A percentile compares a stretch with the other conserved stretches of the same genome.
These are phyloP conservation scores for Cherax destructor DNA, from an alignment of 1,140 invertebrate genomes.

Conservation along the genomic window DNA sequence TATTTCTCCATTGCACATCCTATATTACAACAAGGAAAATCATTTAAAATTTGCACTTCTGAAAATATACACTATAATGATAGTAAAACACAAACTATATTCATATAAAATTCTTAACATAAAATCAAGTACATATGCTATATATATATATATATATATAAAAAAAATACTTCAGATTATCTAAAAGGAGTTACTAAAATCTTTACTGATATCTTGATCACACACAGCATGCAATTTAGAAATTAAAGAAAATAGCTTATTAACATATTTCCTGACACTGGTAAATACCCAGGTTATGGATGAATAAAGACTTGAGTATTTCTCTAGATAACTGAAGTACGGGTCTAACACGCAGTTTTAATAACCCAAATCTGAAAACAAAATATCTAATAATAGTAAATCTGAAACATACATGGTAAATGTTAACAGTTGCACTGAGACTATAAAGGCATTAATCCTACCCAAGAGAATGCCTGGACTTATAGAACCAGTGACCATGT, in stretches of 20 bases:
- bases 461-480: constrained; percentile 11
- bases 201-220: constrained; percentile 6
- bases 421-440: constrained; percentile 10
- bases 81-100: constrained; percentile 62
- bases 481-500: background rate
- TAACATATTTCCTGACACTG: background rate
- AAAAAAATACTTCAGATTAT: constrained; percentile 24
- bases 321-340: constrained; percentile 23
- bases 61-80: constrained; percentile 68
- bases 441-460: constrained; percentile 12
- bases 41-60: constrained; percentile 65
- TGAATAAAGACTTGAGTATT: constrained; percentile 12
- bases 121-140: constrained; percentile 35
- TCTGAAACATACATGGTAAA: constrained; percentile 18
- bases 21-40: constrained; percentile 52
- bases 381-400: constrained; percentile 39
- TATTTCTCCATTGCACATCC: constrained; percentile 57
- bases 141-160: background rate
- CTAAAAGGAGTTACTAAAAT: constrained; percentile 1
- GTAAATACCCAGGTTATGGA: background rate
- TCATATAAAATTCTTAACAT: constrained; percentile 52
- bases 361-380: constrained; percentile 59
- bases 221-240: background rate
- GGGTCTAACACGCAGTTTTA: constrained; percentile 14
- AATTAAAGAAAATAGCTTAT: background rate